Conservation (phyloP, 2,797 vertebrate genomes). For the Myotis myotis region DNA sequence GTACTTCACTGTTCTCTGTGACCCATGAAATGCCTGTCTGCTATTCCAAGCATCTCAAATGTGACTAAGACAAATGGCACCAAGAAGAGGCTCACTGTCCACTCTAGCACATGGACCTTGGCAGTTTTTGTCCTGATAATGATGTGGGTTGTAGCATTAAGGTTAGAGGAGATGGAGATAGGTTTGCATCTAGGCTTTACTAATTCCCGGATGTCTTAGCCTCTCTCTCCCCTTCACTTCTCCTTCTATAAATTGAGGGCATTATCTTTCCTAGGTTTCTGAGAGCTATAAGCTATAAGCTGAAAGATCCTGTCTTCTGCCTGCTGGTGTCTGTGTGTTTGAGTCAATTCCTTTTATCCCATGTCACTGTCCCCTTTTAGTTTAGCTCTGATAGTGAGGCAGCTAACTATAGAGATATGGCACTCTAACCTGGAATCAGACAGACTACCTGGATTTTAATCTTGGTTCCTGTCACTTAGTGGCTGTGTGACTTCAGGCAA, state of each 20-base stretch:
- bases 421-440: background rate
- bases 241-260: background rate
- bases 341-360: background rate
- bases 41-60: background rate
- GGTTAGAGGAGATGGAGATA: background rate
- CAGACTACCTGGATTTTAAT: background rate
- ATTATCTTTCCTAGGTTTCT: background rate
- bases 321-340: background rate
- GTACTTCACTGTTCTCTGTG: background rate
- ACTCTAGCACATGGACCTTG: background rate
- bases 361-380: background rate
- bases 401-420: background rate
- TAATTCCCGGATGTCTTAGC: background rate
- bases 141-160: background rate
- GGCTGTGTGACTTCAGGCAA: background rate
- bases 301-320: background rate
- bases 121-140: background rate
- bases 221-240: background rate
- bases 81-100: background rate
- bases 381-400: background rate
- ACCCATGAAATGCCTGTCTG: background rate
- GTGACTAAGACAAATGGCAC: background rate
- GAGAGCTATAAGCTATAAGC: background rate
- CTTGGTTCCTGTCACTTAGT: background rate
- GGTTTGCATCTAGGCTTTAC: background rate